Evolutionary conservation across 1,140 invertebrate genomes (phyloP).

Genomic region (Macrobrachium rosenbergii): DNA sequence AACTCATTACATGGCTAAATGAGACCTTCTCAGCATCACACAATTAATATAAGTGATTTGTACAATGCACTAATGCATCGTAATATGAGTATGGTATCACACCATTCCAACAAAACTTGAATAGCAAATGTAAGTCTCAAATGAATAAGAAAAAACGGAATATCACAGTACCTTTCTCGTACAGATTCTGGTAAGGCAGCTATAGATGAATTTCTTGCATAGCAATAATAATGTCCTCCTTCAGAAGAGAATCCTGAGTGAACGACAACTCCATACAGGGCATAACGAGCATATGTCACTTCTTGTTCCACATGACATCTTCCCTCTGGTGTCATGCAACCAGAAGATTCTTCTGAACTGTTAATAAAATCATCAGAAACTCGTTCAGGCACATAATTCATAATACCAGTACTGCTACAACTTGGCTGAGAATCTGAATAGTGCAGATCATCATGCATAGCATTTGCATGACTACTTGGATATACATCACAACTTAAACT

Average conservation of each 20-base stretch:
- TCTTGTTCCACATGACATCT: slow-evolving; percentile 28
- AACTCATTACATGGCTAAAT: too few species aligned
- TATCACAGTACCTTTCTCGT: slow-evolving; percentile 30
- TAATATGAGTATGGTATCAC: too few species aligned
- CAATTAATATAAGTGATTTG: too few species aligned
- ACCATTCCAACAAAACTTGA: too few species aligned
- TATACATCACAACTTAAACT: not conserved
- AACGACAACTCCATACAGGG: slow-evolving; percentile 84
- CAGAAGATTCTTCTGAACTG: slow-evolving; percentile 2
- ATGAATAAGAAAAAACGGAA: too few species aligned
- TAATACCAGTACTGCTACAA: slow-evolving; percentile 11
- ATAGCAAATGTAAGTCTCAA: too few species aligned
- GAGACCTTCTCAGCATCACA: too few species aligned
- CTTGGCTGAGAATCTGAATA: slow-evolving; percentile 1
- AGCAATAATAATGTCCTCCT: slow-evolving; percentile 89
- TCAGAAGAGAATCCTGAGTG: slow-evolving; percentile 86
- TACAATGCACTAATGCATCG: too few species aligned
- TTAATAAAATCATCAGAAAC: not conserved
- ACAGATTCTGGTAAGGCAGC: slow-evolving; percentile 43
- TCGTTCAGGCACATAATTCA: slow-evolving; percentile 13
- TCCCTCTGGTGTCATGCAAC: slow-evolving; percentile 11
- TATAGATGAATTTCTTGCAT: slow-evolving; percentile 74
- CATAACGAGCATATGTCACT: slow-evolving; percentile 72
- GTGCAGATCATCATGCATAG: too few species aligned
- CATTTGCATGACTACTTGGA: not conserved